Conservation (phyloP, 2,888 invertebrate species). For the Caenorhabditis sp. region DNA sequence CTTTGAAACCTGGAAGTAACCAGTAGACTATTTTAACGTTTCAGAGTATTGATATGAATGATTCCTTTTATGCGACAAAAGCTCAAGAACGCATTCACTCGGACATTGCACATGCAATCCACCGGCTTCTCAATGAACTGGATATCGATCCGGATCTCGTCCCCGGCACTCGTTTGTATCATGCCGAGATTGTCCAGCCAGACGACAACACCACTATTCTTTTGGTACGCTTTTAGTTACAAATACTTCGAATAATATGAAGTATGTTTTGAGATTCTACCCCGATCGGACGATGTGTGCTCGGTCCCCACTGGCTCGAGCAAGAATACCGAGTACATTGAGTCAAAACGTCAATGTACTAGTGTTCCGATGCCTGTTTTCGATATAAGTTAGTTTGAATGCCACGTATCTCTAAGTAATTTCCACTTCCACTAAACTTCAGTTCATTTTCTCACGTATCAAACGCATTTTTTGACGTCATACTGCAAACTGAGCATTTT, state of each 20-base stretch:
- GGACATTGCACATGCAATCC: constrained; percentile 59
- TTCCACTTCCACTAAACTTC: constrained; percentile 79
- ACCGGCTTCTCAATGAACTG: constrained; percentile 71
- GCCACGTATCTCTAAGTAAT: neutral
- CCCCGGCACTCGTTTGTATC: constrained; percentile 91
- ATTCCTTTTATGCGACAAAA: constrained; percentile 67
- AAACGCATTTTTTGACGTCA: constrained; percentile 89
- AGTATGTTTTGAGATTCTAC: constrained; percentile 64
- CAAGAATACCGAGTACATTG: constrained; percentile 83
- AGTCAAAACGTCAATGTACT: constrained; percentile 89
- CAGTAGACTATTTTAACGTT: neutral
- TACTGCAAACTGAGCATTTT: constrained; percentile 94
- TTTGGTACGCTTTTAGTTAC: constrained; percentile 83
- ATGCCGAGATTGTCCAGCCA: constrained; percentile 93
- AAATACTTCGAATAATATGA: neutral
- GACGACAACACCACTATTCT: constrained; percentile 92
- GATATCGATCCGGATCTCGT: constrained; percentile 80
- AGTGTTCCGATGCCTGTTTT: constrained; percentile 91
- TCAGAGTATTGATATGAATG: constrained; percentile 62
- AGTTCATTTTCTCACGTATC: constrained; percentile 95
- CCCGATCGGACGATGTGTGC: constrained; percentile 84
- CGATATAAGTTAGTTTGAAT: constrained; percentile 81
- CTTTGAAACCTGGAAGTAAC: neutral
- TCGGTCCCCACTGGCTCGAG: constrained; percentile 83
- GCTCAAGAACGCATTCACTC: constrained; percentile 80